A percentile compares a stretch with the other conserved stretches of the same genome.
These are phyloP conservation scores for Phymatocera aterrima DNA, from an alignment of 2,888 invertebrate species.

Conservation along the genomic window DNA sequence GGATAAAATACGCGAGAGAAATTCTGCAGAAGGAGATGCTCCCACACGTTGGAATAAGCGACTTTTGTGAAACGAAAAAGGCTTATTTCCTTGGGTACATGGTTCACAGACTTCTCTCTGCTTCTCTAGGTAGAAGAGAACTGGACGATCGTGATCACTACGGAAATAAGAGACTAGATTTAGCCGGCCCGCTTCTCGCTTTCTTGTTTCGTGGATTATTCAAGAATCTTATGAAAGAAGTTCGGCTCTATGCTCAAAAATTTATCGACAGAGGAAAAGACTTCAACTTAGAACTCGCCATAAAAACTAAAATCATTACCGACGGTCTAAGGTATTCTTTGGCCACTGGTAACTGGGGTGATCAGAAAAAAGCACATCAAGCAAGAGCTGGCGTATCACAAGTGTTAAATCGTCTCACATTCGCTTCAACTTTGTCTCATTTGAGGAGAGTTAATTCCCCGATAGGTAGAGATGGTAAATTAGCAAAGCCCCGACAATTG, in stretches of 20 bases:
- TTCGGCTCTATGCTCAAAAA: slow-evolving; percentile 98
- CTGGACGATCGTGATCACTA: slow-evolving; percentile 99
- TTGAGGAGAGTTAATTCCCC: slow-evolving; percentile 98
- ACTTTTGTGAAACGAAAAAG: slow-evolving; percentile 99
- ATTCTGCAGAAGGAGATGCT: slow-evolving; percentile 99
- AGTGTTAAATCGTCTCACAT: slow-evolving; percentile 98
- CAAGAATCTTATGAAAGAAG: slow-evolving; percentile 97
- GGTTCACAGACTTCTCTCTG: slow-evolving; percentile 97
- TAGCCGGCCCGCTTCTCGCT: slow-evolving; percentile 97
- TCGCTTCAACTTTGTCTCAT: slow-evolving; percentile 99
- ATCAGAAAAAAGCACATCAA: slow-evolving; percentile 99
- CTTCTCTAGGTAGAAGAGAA: slow-evolving; percentile 96
- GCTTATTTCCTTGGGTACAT: slow-evolving; percentile 99
- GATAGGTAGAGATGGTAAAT: slow-evolving; percentile 98
- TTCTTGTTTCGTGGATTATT: slow-evolving; percentile 98
- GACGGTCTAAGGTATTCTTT: slow-evolving; percentile 98
- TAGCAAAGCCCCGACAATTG: slow-evolving; percentile 98
- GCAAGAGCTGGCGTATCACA: slow-evolving; percentile 96
- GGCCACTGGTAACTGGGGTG: slow-evolving; percentile 99
- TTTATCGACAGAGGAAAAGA: slow-evolving; percentile 99
- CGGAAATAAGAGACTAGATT: slow-evolving; percentile 98
- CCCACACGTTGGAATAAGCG: slow-evolving; percentile 99
- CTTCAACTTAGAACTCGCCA: slow-evolving; percentile 96
- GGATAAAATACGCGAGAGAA: slow-evolving; percentile 99
- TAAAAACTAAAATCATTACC: slow-evolving; percentile 98